A percentile compares a stretch with the other conserved stretches of the same genome.
These are phyloP conservation scores for Oreochromis spilurus DNA, from an alignment of 2,113 vertebrate species.

Conservation along the genomic window DNA sequence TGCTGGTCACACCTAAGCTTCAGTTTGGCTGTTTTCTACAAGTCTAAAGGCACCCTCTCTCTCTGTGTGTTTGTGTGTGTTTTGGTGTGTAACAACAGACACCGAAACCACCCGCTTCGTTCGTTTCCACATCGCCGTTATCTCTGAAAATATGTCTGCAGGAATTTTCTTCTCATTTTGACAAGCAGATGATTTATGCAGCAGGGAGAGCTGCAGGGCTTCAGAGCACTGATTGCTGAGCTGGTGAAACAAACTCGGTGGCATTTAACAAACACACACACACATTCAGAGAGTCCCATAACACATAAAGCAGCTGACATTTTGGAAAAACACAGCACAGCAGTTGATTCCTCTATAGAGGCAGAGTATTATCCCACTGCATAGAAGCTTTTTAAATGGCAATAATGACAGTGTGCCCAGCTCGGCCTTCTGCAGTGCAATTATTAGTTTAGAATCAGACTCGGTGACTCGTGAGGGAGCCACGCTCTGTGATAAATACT, in stretches of 20 bases:
- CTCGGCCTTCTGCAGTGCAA: background rate
- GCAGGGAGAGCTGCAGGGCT: background rate
- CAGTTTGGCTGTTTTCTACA: background rate
- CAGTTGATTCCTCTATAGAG: background rate
- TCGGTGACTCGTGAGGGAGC: background rate
- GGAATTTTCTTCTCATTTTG: constrained; percentile 29
- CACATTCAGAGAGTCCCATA: background rate
- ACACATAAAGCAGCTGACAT: constrained; percentile 19
- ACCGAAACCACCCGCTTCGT: background rate
- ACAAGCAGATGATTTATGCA: constrained; percentile 35
- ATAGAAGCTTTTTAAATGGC: background rate
- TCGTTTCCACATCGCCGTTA: constrained; percentile 4
- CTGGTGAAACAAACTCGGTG: constrained; percentile 27
- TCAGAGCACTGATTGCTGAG: constrained; percentile 4
- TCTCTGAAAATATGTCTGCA: constrained; percentile 33
- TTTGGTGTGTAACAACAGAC: background rate
- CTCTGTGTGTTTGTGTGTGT: background rate
- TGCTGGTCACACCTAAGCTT: background rate
- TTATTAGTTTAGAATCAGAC: background rate
- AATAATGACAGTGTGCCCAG: background rate
- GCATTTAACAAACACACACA: constrained; percentile 24
- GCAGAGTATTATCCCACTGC: background rate
- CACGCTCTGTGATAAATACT: background rate
- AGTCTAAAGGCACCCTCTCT: background rate
- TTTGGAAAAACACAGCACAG: constrained; percentile 16